These are phyloP conservation scores for Channallabes apus DNA, from an alignment of 2,797 vertebrate genomes.

Conservation along the genomic window DNA sequence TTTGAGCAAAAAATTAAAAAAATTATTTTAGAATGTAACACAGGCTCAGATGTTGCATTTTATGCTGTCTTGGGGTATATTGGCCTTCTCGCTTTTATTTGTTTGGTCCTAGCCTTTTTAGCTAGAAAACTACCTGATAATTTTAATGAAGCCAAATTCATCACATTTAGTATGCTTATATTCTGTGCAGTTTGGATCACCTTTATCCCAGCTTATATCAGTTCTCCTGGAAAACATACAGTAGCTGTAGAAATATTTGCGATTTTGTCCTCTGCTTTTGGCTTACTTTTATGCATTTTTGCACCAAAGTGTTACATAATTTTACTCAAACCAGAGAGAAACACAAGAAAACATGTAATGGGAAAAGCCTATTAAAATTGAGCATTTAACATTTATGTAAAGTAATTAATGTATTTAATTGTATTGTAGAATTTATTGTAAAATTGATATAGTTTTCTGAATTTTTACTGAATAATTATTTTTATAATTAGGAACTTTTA, in stretches of 20 bases:
- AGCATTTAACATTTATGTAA: not conserved
- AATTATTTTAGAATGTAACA: slow-evolving; percentile 73
- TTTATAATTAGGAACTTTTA: not conserved
- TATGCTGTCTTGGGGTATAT: slow-evolving; percentile 74
- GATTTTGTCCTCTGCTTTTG: slow-evolving; percentile 74
- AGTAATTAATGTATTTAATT: not conserved
- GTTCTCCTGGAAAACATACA: slow-evolving; percentile 75
- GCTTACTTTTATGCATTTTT: slow-evolving; percentile 71
- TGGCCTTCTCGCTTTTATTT: slow-evolving; percentile 68
- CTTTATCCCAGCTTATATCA: slow-evolving; percentile 67
- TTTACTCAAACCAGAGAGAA: slow-evolving; percentile 74
- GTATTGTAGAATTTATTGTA: not conserved
- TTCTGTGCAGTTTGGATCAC: slow-evolving; percentile 70
- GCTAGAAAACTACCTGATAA: slow-evolving; percentile 75
- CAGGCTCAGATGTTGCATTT: slow-evolving; percentile 71
- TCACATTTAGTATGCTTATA: slow-evolving; percentile 69
- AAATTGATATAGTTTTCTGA: too few species aligned
- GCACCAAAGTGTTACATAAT: slow-evolving; percentile 76
- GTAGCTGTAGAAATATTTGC: slow-evolving; percentile 78
- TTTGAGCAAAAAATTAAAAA: slow-evolving; percentile 66
- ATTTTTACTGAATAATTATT: not conserved
- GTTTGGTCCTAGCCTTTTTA: slow-evolving; percentile 73
- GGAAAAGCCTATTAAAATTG: slow-evolving; percentile 39
- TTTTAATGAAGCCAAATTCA: slow-evolving; percentile 70
- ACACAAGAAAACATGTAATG: slow-evolving; percentile 71